A percentile compares a stretch with the other conserved stretches of the same genome.
Evolutionary conservation across 2,888 invertebrate species (phyloP).

Genomic region (Drosophila atroscutellata): DNA sequence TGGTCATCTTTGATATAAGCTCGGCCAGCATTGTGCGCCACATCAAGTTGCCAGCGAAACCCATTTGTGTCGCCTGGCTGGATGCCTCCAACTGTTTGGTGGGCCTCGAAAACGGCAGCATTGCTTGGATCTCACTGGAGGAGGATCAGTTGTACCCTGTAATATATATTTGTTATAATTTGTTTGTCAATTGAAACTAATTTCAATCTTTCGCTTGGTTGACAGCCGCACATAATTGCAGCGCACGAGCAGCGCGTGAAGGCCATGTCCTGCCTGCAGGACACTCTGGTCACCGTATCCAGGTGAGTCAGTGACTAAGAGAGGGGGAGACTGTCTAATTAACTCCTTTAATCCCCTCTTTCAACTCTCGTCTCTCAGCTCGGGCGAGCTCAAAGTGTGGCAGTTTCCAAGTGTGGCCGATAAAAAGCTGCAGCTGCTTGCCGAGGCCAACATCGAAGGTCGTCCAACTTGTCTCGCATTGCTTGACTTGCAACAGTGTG

Average conservation of each 20-base stretch:
- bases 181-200: neutral
- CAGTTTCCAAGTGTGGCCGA: conserved; percentile 60
- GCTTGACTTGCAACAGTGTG: conserved; percentile 85
- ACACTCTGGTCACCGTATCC: conserved; percentile 89
- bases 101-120: conserved; percentile 91
- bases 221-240: conserved; percentile 73
- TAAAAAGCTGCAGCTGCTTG: conserved; percentile 85
- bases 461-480: conserved; percentile 90
- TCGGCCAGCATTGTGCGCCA: conserved; percentile 90
- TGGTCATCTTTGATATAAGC: conserved; percentile 93
- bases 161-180: conserved; percentile 7
- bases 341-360: neutral
- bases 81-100: conserved; percentile 88
- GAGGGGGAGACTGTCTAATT: neutral
- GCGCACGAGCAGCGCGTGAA: conserved; percentile 90
- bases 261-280: conserved; percentile 87
- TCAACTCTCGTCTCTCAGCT: conserved; percentile 87
- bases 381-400: conserved; percentile 93
- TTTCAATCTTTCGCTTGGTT: neutral
- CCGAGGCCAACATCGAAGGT: conserved; percentile 88
- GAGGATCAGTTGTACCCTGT: conserved; percentile 81
- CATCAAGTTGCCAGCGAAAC: conserved; percentile 89
- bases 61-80: conserved; percentile 90
- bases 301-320: conserved; percentile 82
- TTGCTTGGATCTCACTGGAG: conserved; percentile 87